phyloP scores from a whole-genome alignment of 2,113 vertebrate genomes.

The Nymphicus hollandicus region DNA sequence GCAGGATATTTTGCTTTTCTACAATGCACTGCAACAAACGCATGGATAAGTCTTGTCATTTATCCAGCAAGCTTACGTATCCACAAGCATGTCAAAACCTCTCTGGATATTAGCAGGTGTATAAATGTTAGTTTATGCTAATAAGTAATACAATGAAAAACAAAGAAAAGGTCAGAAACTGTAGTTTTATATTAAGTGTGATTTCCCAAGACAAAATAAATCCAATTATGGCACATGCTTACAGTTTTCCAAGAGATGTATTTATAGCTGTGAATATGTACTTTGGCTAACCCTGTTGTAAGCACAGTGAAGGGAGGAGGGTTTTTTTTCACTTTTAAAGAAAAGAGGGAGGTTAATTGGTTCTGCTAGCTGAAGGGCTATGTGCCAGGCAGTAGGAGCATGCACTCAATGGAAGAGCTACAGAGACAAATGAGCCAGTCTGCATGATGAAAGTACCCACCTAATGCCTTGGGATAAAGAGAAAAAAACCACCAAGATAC shows the following conservation, averaged over 20 bases:
- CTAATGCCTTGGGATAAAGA: neutral
- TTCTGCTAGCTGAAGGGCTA: conserved; percentile 48
- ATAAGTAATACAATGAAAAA: conserved; percentile 27
- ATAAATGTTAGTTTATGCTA: conserved; percentile 60
- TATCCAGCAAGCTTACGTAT: neutral
- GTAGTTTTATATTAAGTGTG: conserved; percentile 29
- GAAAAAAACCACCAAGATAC: neutral
- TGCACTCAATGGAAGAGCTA: conserved; percentile 28
- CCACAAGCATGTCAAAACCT: neutral
- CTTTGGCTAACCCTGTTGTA: conserved; percentile 50
- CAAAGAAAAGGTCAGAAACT: conserved; percentile 55
- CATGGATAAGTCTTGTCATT: neutral
- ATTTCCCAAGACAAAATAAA: conserved; percentile 47
- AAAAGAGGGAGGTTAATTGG: conserved; percentile 66
- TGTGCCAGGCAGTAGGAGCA: neutral
- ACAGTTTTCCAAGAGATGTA: conserved; percentile 28
- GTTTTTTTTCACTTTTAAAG: conserved; percentile 1
- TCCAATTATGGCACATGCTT: neutral
- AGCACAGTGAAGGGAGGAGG: neutral
- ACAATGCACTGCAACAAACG: neutral
- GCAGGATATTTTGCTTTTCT: neutral
- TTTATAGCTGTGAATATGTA: conserved; percentile 58
- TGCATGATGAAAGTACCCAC: conserved; percentile 17
- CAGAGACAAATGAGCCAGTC: conserved; percentile 52
- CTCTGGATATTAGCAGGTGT: neutral